Base-by-base conservation (phyloP, 2,888 invertebrate species). In the Epirrita christyi region DNA sequence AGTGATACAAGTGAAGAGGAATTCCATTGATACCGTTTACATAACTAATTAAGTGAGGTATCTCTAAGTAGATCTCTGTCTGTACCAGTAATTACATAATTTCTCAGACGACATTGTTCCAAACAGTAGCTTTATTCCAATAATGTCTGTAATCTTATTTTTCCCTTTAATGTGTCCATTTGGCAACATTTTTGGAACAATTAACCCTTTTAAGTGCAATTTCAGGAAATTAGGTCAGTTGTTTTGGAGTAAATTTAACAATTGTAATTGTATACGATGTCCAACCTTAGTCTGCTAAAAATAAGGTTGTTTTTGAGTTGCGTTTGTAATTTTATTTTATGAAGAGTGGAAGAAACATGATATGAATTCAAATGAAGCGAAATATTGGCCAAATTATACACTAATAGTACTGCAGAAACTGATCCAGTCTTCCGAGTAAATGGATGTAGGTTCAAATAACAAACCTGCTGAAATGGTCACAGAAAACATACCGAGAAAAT, bases 131-230 rank as follows among this genome's bases (percentile, higher is more conserved):
- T 51, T 47, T 49, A 63, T 56, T 56, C 57, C 53, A 61, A 54
- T 53, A 55, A 59, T 45, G 49, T 27, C 50, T 59, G 48, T 64
- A 61, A 66, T 59, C 58, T 63, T 76, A 74, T 72, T 73, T 69
- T 61, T 62, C 57, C 57, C 55, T 63, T 59, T 64, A 80, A 80
- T 74, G 75, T 73, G 62, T 66, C 74, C 71, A 81, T 76, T 78
- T 76, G 74, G 76, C 78, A 73, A 67, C 71, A 68, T 72, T 75
- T 73, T 77, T 73, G 71, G 70, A 56, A 64, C 72, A 75, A 78
- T 80, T 77, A 78, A 77, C 77, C 78, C 75, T 74, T 75, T 72
- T 61, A 55, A 61, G 50, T 59, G 41, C 50, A 61, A 59, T 59
- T 59, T 41, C 48, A 52, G 50, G 55, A 62, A 65, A 65, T 64